Conservation (phyloP, 2,888 invertebrate species). For the Hybos culiciformis region DNA sequence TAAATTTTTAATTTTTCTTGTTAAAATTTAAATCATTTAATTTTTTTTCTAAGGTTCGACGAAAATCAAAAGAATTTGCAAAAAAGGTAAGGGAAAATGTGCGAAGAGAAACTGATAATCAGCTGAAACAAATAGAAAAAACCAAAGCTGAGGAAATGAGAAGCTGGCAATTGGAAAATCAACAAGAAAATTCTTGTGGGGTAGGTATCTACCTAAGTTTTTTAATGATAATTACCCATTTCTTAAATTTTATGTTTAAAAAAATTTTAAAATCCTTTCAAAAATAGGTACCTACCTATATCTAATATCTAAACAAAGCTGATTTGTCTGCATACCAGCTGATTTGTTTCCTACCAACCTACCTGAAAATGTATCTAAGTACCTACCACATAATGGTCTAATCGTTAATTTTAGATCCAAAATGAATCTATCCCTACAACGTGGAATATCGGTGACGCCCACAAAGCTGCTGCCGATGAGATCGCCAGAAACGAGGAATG, state of each 20-base stretch:
- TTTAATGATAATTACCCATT: slow-evolving; percentile 25
- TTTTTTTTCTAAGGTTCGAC: slow-evolving; percentile 39
- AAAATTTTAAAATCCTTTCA: too few relatives aligned
- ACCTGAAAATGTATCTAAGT: slow-evolving; percentile 19
- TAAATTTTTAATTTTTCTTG: neutral
- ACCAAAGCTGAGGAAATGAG: slow-evolving; percentile 39
- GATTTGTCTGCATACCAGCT: too few relatives aligned
- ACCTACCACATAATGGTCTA: too few relatives aligned
- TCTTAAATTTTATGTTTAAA: slow-evolving; percentile 27
- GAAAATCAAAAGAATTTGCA: slow-evolving; percentile 47
- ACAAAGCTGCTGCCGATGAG: slow-evolving; percentile 8
- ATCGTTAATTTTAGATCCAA: too few relatives aligned
- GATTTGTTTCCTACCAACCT: too few relatives aligned
- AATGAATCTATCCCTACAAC: slow-evolving; percentile 4
- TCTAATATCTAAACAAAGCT: too few relatives aligned
- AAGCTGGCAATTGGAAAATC: slow-evolving; percentile 38
- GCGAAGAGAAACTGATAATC: slow-evolving; percentile 38
- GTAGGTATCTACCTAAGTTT: too few relatives aligned
- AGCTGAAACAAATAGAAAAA: slow-evolving; percentile 38
- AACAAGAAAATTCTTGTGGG: too few relatives aligned
- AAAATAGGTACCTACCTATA: too few relatives aligned
- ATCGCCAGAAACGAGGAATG: neutral
- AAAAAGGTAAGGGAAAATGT: slow-evolving; percentile 39
- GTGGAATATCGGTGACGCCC: slow-evolving; percentile 7
- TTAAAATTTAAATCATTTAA: slow-evolving; percentile 2